A percentile compares a stretch with the other conserved stretches of the same genome.
These are phyloP conservation scores for Chrysemys picta DNA, from an alignment of 2,113 vertebrate species.

Conservation along the genomic window DNA sequence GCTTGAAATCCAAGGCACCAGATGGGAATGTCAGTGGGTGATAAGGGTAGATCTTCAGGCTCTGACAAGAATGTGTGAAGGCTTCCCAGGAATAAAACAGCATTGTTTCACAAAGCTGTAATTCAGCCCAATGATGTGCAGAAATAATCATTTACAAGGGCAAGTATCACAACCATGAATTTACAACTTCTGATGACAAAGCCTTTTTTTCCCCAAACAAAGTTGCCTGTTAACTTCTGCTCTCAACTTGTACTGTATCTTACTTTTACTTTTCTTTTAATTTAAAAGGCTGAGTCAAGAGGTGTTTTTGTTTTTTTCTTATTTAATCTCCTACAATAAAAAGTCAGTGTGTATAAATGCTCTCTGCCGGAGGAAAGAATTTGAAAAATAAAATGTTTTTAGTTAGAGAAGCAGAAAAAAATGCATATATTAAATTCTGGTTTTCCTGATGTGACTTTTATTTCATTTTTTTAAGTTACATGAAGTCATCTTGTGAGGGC, in stretches of 20 bases:
- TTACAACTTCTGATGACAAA: not conserved
- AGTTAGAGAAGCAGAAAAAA: not conserved
- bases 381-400: not conserved
- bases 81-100: not conserved
- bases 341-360: not conserved
- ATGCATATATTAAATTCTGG: not conserved
- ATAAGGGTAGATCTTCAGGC: not conserved
- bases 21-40: not conserved
- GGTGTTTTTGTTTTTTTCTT: not conserved
- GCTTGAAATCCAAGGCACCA: not conserved
- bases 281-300: not conserved
- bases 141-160: not conserved
- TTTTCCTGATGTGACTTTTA: not conserved
- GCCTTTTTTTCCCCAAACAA: not conserved
- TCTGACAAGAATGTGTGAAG: not conserved
- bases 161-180: not conserved
- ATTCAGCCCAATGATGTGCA: not conserved
- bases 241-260: not conserved
- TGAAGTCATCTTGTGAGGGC: not conserved
- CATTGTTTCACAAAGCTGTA: slow-evolving; percentile 30
- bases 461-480: not conserved
- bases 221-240: not conserved
- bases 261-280: not conserved
- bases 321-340: not conserved
- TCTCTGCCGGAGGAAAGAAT: not conserved